phyloP scores from a whole-genome alignment of 2,888 invertebrate species.

The Machimus atricapillus region DNA sequence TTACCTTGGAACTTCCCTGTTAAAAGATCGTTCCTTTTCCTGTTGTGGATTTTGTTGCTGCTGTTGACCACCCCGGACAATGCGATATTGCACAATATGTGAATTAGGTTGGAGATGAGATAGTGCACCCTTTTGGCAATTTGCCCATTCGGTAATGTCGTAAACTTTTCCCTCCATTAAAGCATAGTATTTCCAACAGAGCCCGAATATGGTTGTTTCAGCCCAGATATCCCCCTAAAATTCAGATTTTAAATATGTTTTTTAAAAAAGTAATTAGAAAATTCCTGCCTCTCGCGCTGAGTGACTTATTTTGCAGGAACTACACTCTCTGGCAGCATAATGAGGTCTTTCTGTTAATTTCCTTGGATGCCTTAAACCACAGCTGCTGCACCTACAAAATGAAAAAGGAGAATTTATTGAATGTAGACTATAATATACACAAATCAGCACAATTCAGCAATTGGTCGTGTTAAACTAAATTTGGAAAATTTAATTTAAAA shows the following conservation, averaged over 20 bases:
- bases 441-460: too few species aligned
- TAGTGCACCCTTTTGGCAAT: constrained; percentile 73
- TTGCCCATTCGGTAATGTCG: constrained; percentile 97
- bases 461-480: not conserved
- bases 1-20: constrained; percentile 52
- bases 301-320: constrained; percentile 87
- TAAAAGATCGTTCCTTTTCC: constrained; percentile 50
- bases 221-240: constrained; percentile 94
- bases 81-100: constrained; percentile 80
- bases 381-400: constrained; percentile 82
- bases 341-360: constrained; percentile 85
- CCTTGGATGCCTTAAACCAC: constrained; percentile 88
- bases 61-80: constrained; percentile 61
- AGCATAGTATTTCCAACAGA: constrained; percentile 93
- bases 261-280: not conserved
- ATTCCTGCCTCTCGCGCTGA: constrained; percentile 79
- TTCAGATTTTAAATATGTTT: not conserved
- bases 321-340: constrained; percentile 91
- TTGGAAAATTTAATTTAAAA: not conserved
- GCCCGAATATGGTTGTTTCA: constrained; percentile 86
- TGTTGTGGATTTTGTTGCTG: constrained; percentile 55
- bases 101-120: constrained; percentile 86
- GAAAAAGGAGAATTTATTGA: not conserved
- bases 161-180: constrained; percentile 96
- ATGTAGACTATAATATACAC: not conserved